phyloP scores from a whole-genome alignment of 2,888 invertebrate genomes.

The Odontocolon sp. region DNA sequence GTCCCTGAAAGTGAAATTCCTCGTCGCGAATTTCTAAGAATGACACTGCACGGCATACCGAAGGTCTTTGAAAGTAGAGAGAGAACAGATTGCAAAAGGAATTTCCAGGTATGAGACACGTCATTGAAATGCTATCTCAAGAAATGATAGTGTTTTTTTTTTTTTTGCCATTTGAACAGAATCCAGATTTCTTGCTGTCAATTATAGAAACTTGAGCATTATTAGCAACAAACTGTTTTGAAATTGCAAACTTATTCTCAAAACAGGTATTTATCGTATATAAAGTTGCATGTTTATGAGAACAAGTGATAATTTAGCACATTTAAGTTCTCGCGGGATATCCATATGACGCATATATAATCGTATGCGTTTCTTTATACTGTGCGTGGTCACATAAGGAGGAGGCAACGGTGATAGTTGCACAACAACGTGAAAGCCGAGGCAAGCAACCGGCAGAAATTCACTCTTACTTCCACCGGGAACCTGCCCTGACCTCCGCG shows the following conservation, averaged over 20 bases:
- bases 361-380: constrained; percentile 38
- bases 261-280: no score
- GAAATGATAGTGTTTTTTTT: no score
- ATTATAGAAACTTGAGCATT: no score
- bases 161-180: no score
- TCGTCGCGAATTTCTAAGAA: constrained; percentile 58
- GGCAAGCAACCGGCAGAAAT: constrained; percentile 66
- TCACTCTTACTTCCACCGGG: constrained; percentile 73
- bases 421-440: constrained; percentile 74
- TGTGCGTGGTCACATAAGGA: constrained; percentile 31
- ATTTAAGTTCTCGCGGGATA: constrained; percentile 20
- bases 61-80: neutral
- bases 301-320: constrained; percentile 3
- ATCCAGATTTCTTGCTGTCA: no score
- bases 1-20: constrained; percentile 65
- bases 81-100: neutral
- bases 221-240: neutral
- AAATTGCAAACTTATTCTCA: no score
- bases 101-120: constrained; percentile 17
- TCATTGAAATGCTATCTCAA: neutral
- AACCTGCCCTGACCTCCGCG: constrained; percentile 74
- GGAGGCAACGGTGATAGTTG: constrained; percentile 60
- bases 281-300: neutral
- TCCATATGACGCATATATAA: constrained; percentile 45
- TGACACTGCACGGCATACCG: constrained; percentile 26